Base-by-base conservation (phyloP, 2,888 invertebrate species). In the Lathronympha strigana region DNA sequence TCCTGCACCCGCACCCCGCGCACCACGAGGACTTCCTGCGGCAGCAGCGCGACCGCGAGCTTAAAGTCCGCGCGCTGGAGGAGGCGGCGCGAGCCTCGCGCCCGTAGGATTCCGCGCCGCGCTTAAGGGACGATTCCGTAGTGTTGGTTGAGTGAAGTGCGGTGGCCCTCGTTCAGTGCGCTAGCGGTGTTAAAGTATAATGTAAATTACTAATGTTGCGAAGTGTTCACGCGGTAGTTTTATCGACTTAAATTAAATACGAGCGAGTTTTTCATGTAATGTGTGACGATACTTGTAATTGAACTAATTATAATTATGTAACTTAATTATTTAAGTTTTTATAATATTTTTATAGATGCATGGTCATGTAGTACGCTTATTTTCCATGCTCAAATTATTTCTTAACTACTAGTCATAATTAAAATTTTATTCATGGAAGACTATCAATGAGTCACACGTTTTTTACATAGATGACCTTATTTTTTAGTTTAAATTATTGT, bases 11-110 rank as follows among this genome's bases (percentile, higher is more conserved):
- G 33, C 63, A 63, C 51, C 85, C 86, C n/a, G 85, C 86, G 73
- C 88, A 90, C 76, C 88, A 92, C 79, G 91, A 92, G 58, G 92
- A 93, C 81, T 93, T 89, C 92, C 87, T 92, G 90, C 94, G 95
- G 75, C 96, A 96, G 93, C 96, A 96, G 89, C 95, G 96, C 75
- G 96, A 97, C 80, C 94, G 96, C 73, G 96, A 97, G 90, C 93
- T 97, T 78, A 97, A 97, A 93, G 96, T 97, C 80, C 94, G 97
- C 80, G 96, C 96, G 72, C 92, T 97, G 76, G 97, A 97, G 91
- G 96, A 97, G 91, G 97, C 97, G 72, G 96, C 97, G 72, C 94
- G 96, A 80, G 96, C 90, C 38, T 87, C 90, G 68, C 84, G 92
- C 1, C 92, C 92, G 67, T 92, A 90, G 84, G 75, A 71, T 66